Evolutionary conservation across 2,888 invertebrate genomes (phyloP).

Genomic region (Pomacea canaliculata): DNA sequence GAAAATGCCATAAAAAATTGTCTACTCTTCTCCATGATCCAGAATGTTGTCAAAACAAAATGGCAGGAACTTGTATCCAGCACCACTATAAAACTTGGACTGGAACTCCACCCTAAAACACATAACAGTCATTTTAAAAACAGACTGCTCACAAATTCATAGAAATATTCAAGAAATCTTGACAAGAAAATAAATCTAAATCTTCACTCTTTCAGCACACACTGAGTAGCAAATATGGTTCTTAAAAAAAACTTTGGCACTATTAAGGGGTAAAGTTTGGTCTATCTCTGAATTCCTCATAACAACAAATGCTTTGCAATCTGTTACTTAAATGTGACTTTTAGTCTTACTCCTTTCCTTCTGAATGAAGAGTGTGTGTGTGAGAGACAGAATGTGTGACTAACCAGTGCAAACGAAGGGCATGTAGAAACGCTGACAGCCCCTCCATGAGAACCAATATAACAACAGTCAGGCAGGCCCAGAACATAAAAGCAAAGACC

Average conservation of each 20-base stretch:
- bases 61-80: constrained; percentile 92
- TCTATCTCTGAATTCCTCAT: too few relatives aligned
- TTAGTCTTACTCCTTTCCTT: too few relatives aligned
- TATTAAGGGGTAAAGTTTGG: too few relatives aligned
- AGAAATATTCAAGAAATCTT: background rate
- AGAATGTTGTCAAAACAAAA: constrained; percentile 85
- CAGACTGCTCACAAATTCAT: too few relatives aligned
- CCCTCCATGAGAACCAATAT: constrained; percentile 99
- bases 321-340: too few relatives aligned
- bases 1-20: too few relatives aligned
- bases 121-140: constrained; percentile 8
- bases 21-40: constrained; percentile 43
- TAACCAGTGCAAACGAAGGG: constrained; percentile 95
- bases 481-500: constrained; percentile 86
- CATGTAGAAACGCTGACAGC: constrained; percentile 97
- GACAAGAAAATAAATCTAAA: background rate
- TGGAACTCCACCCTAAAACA: constrained; percentile 93
- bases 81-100: constrained; percentile 95
- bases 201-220: background rate
- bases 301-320: too few relatives aligned
- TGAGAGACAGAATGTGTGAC: constrained; percentile 38
- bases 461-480: constrained; percentile 92
- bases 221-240: background rate
- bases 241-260: too few relatives aligned
- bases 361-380: too few relatives aligned